phyloP scores from a whole-genome alignment of 2,113 vertebrate genomes.

The Pluvialis apricaria region DNA sequence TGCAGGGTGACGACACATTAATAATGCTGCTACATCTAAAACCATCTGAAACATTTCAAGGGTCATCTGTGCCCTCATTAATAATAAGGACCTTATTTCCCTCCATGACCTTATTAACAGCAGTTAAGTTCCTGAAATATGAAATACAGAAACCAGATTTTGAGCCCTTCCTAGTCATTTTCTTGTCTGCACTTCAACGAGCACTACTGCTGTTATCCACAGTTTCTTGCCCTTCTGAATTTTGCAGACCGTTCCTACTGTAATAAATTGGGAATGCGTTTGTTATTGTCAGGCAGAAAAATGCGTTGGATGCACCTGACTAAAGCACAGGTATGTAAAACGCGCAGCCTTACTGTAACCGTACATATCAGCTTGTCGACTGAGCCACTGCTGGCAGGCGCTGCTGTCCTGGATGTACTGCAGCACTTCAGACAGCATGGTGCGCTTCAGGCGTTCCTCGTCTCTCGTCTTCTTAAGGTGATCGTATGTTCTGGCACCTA shows the following conservation, averaged over 20 bases:
- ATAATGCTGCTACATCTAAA: conserved; percentile 10
- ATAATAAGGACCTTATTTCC: not conserved
- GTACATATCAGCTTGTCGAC: conserved; percentile 93
- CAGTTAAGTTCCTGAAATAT: not conserved
- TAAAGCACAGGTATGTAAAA: not conserved
- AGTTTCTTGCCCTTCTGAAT: not conserved
- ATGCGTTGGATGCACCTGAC: rapidly evolving
- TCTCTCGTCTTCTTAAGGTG: conserved; percentile 86
- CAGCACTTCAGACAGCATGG: conserved; percentile 92
- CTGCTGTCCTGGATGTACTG: conserved; percentile 96
- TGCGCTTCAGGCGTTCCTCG: conserved; percentile 91
- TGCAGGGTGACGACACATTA: not conserved
- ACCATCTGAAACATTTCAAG: not conserved
- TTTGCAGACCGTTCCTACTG: not conserved
- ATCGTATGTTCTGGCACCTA: conserved; percentile 93
- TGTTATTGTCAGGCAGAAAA: not conserved
- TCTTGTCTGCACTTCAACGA: not conserved
- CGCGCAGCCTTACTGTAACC: not conserved
- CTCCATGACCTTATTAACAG: not conserved
- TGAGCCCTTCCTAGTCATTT: not conserved
- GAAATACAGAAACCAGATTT: not conserved
- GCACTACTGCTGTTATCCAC: not conserved
- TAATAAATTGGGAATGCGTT: rapidly evolving
- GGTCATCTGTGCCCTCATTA: conserved; percentile 14
- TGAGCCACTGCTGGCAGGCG: conserved; percentile 98